Evolutionary conservation across 2,888 invertebrate species (phyloP).

Genomic region (Galerucella nymphaeae): DNA sequence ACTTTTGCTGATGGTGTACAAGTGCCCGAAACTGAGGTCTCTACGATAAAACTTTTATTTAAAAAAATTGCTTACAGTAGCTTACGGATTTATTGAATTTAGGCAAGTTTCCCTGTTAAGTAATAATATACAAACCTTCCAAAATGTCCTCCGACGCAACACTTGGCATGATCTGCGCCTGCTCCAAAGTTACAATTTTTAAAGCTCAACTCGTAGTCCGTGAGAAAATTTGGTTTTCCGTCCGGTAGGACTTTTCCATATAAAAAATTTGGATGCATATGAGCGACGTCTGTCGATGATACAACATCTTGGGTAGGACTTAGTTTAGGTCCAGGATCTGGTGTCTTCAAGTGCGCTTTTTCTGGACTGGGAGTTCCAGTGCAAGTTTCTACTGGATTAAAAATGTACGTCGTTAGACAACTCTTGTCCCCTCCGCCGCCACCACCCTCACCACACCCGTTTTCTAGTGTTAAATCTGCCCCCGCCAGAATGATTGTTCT

Average conservation of each 20-base stretch:
- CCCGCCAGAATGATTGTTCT: conserved; percentile 56
- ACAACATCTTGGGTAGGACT: conserved; percentile 46
- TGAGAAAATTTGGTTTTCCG: conserved; percentile 57
- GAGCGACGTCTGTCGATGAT: conserved; percentile 50
- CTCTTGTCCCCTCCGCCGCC: conserved; percentile 56
- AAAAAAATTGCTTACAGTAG: background rate
- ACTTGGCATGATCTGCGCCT: conserved; percentile 56
- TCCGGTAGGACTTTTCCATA: conserved; percentile 57
- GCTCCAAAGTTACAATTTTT: conserved; percentile 56
- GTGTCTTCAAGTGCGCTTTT: conserved; percentile 59
- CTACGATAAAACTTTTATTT: conserved; percentile 28
- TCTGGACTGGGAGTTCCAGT: conserved; percentile 70
- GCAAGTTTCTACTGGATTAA: conserved; percentile 70
- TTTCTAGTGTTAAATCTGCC: conserved; percentile 54
- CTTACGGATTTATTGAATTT: too few species aligned
- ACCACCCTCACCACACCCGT: conserved; percentile 61
- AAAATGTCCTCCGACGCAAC: conserved; percentile 59
- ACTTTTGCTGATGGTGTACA: conserved; percentile 67
- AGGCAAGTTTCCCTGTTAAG: background rate
- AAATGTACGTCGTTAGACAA: conserved; percentile 68
- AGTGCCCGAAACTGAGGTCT: conserved; percentile 61
- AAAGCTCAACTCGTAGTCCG: conserved; percentile 58
- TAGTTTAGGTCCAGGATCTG: conserved; percentile 39
- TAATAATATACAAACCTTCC: conserved; percentile 45
- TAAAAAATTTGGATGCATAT: conserved; percentile 58